A percentile compares a stretch with the other conserved stretches of the same genome.
phyloP scores from a whole-genome alignment of 2,113 vertebrate genomes.

The Ginglymostoma cirratum region DNA sequence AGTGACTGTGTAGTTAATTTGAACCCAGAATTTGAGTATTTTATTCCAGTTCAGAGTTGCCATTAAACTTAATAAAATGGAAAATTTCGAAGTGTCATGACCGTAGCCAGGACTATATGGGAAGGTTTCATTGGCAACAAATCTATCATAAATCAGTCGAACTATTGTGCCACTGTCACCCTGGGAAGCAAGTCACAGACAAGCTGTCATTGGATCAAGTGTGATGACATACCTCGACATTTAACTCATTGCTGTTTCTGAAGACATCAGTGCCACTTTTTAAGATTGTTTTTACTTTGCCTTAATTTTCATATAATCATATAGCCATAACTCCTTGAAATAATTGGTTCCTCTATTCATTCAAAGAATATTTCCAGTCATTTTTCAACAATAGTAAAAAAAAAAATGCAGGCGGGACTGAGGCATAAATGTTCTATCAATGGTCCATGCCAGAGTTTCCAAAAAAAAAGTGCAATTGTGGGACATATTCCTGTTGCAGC shows the following conservation, averaged over 20 bases:
- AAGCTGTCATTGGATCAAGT: not conserved
- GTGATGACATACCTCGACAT: not conserved
- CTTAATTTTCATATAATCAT: not conserved
- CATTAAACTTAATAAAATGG: not conserved
- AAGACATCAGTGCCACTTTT: not conserved
- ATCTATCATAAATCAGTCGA: not conserved
- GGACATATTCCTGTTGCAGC: not conserved
- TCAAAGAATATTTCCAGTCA: not conserved
- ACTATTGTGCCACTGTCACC: not conserved
- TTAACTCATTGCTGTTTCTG: constrained; percentile 5
- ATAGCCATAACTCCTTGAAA: not conserved
- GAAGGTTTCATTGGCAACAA: not conserved
- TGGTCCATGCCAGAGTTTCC: not conserved
- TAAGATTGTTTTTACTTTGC: not conserved
- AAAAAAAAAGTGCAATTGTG: not conserved
- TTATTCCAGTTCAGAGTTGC: not conserved
- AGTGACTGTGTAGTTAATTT: not conserved
- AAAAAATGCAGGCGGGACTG: not conserved
- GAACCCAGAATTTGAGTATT: not conserved
- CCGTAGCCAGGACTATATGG: not conserved
- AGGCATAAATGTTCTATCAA: not conserved
- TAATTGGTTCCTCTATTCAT: not conserved
- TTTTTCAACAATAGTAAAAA: not conserved
- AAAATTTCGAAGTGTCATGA: not conserved
- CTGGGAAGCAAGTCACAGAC: not conserved